Evolutionary conservation across 1,140 invertebrate species (phyloP).

Genomic region (Goniozus legneri): DNA sequence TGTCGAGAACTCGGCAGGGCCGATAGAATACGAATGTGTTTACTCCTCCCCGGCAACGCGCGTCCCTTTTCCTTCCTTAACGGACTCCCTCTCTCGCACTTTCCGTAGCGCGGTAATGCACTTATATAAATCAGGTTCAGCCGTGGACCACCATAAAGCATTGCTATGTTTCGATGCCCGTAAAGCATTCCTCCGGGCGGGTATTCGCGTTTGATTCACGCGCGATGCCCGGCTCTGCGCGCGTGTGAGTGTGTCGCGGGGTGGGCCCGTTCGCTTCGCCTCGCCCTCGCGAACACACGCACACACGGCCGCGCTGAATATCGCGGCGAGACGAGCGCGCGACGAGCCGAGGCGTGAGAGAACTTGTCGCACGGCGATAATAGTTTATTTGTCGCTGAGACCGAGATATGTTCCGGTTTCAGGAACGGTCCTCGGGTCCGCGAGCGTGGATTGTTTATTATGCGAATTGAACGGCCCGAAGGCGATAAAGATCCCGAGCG

Average conservation of each 20-base stretch:
- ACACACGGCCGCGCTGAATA: conserved; percentile 13
- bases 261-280: conserved; percentile 29
- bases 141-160: conserved; percentile 56
- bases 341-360: conserved; percentile 44
- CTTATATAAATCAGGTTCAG: conserved; percentile 57
- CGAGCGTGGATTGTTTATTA: conserved; percentile 51
- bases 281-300: conserved; percentile 13
- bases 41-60: background rate
- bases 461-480: conserved; percentile 52
- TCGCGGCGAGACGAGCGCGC: background rate
- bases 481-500: conserved; percentile 51
- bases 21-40: conserved; percentile 19
- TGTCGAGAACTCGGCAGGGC: background rate
- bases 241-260: conserved; percentile 26
- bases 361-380: conserved; percentile 54
- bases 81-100: conserved; percentile 6
- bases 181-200: conserved; percentile 53
- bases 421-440: conserved; percentile 32
- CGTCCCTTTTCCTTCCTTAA: conserved; percentile 22
- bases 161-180: conserved; percentile 56
- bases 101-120: conserved; percentile 48
- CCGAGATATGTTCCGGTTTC: conserved; percentile 54
- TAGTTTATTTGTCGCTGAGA: conserved; percentile 53
- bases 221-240: too few relatives aligned
- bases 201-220: conserved; percentile 54